phyloP scores from a whole-genome alignment of 2,113 vertebrate species.

The Mionectes macconnelli region DNA sequence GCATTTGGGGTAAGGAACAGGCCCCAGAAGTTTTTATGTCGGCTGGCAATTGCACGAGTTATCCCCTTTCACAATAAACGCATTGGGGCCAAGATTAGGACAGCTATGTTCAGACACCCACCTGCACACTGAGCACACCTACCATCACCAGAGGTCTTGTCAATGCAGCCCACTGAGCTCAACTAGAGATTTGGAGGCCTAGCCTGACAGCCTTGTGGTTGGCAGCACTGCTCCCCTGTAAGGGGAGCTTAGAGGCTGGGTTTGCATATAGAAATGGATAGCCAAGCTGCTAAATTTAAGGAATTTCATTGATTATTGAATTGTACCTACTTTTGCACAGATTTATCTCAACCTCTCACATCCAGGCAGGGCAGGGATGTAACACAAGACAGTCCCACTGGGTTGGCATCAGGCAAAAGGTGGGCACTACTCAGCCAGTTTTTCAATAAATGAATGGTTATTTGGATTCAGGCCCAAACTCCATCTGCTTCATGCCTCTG shows the following conservation, averaged over 20 bases:
- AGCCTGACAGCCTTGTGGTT: too few species aligned
- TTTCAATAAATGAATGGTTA: background rate
- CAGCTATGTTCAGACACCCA: accelerated
- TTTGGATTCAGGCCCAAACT: background rate
- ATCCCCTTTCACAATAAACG: background rate
- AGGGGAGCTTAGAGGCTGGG: background rate
- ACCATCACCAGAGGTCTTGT: background rate
- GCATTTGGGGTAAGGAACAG: accelerated
- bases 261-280: background rate
- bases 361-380: background rate
- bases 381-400: accelerated
- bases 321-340: background rate
- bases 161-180: accelerated
- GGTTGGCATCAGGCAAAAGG: background rate
- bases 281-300: background rate
- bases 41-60: background rate
- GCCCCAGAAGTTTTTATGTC: background rate
- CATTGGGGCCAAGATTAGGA: accelerated
- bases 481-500: background rate
- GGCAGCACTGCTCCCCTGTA: background rate
- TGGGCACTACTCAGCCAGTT: background rate
- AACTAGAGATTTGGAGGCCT: background rate
- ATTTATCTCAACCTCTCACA: background rate
- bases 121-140: background rate
- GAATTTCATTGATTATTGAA: background rate